These are phyloP conservation scores for Lanius ludovicianus DNA, from an alignment of 2,113 vertebrate genomes.

Conservation along the genomic window DNA sequence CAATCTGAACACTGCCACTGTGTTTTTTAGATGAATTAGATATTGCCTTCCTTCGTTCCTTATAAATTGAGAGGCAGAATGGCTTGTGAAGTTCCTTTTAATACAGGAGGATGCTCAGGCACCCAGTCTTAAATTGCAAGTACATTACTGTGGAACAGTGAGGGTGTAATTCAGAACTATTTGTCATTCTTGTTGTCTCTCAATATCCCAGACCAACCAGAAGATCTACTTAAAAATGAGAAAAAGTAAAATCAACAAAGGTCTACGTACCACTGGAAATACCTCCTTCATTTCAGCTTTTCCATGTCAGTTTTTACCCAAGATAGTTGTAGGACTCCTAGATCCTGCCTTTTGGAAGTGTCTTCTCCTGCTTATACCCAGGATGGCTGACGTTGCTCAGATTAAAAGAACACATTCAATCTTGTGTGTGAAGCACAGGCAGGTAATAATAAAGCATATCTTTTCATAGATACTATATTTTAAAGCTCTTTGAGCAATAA, in stretches of 20 bases:
- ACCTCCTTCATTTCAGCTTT: not conserved
- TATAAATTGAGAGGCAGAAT: not conserved
- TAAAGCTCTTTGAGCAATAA: not conserved
- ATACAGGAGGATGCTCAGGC: not conserved
- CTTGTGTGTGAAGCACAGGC: not conserved
- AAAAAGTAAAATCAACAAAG: not conserved
- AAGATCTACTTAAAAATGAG: not conserved
- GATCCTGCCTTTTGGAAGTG: not conserved
- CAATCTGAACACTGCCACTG: constrained; percentile 37
- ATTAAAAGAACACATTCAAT: not conserved
- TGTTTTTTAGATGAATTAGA: constrained; percentile 69
- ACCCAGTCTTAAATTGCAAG: not conserved
- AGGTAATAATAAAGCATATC: not conserved
- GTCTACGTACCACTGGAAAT: not conserved
- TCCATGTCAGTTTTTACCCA: not conserved
- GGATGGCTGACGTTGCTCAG: not conserved
- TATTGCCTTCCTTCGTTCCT: constrained; percentile 56
- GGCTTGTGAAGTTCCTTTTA: not conserved
- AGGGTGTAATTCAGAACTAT: not conserved
- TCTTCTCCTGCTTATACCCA: not conserved
- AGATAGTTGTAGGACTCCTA: not conserved
- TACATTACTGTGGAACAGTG: not conserved
- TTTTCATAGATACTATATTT: not conserved
- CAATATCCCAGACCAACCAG: not conserved
- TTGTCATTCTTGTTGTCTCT: not conserved